These are phyloP conservation scores for Branchinecta lindahli DNA, from an alignment of 1,140 invertebrate species.

Conservation along the genomic window DNA sequence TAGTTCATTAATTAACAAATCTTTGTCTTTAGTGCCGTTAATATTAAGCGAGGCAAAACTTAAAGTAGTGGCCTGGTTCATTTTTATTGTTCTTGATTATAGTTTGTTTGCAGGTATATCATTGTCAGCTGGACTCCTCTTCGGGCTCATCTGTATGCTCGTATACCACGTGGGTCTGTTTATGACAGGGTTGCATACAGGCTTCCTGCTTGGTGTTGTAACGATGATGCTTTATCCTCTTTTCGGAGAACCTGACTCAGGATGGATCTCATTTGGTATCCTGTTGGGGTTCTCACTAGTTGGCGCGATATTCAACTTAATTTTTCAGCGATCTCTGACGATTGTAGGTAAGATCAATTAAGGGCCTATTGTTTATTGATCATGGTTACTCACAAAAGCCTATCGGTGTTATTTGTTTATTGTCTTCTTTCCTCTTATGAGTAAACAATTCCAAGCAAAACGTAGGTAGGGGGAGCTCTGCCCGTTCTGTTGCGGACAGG, in stretches of 20 bases:
- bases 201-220: slow-evolving; percentile 45
- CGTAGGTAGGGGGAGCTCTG: background rate
- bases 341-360: slow-evolving; percentile 33
- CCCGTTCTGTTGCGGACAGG: too few species aligned
- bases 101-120: slow-evolving; percentile 42
- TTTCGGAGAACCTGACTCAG: slow-evolving; percentile 23
- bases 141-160: slow-evolving; percentile 61
- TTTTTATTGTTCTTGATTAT: background rate
- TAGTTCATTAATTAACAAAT: too few species aligned
- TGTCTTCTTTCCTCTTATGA: too few species aligned
- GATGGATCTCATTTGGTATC: slow-evolving; percentile 49
- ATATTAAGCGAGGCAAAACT: too few species aligned
- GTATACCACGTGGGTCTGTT: slow-evolving; percentile 69
- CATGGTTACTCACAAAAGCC: slow-evolving; percentile 28
- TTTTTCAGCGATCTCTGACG: slow-evolving; percentile 45
- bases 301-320: slow-evolving; percentile 52
- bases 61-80: slow-evolving; percentile 3
- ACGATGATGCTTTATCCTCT: slow-evolving; percentile 34
- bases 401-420: too few species aligned
- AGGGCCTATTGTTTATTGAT: slow-evolving; percentile 30
- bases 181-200: slow-evolving; percentile 63
- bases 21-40: too few species aligned
- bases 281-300: slow-evolving; percentile 47
- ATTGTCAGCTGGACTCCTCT: slow-evolving; percentile 52
- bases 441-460: too few species aligned